Percentiles rank a stretch among this genome's conserved stretches.
Conservation (phyloP, 2,888 invertebrate species). For the Unio pictorum region DNA sequence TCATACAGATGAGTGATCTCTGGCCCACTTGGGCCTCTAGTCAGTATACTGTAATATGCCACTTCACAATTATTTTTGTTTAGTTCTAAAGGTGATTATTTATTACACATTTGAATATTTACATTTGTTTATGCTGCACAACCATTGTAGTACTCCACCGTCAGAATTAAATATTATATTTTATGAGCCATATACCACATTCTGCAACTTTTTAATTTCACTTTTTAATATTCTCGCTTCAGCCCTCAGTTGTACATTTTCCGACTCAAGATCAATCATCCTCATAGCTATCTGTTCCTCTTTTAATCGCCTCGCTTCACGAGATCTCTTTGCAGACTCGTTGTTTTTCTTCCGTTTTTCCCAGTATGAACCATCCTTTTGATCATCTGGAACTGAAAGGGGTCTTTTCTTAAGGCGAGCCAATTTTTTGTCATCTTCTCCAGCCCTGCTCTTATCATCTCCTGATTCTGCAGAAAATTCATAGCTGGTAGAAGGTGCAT, state of each 20-base stretch:
- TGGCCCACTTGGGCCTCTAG: no score
- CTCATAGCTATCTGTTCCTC: slow-evolving; percentile 69
- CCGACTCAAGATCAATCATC: slow-evolving; percentile 67
- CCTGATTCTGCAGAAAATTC: slow-evolving; percentile 24
- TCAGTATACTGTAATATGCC: no score
- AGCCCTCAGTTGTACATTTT: slow-evolving; percentile 68
- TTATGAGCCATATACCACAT: slow-evolving; percentile 64
- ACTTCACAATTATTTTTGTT: no score
- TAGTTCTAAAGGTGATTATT: no score
- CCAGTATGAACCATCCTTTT: slow-evolving; percentile 69
- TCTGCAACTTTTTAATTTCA: slow-evolving; percentile 66
- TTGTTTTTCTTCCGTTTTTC: slow-evolving; percentile 72
- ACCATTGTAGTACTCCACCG: neutral
- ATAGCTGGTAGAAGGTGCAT: slow-evolving; percentile 27
- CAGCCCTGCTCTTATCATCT: slow-evolving; percentile 24
- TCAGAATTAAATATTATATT: neutral
- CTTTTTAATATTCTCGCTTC: slow-evolving; percentile 65
- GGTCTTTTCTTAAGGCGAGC: slow-evolving; percentile 50
- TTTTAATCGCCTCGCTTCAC: slow-evolving; percentile 69
- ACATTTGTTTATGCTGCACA: no score
- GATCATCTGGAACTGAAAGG: slow-evolving; percentile 48
- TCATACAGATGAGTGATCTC: no score
- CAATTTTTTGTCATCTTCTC: slow-evolving; percentile 19
- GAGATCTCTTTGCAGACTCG: slow-evolving; percentile 71
- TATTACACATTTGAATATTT: no score